phyloP scores from a whole-genome alignment of 2,888 invertebrate species.

The Zaprionus bogoriensis region DNA sequence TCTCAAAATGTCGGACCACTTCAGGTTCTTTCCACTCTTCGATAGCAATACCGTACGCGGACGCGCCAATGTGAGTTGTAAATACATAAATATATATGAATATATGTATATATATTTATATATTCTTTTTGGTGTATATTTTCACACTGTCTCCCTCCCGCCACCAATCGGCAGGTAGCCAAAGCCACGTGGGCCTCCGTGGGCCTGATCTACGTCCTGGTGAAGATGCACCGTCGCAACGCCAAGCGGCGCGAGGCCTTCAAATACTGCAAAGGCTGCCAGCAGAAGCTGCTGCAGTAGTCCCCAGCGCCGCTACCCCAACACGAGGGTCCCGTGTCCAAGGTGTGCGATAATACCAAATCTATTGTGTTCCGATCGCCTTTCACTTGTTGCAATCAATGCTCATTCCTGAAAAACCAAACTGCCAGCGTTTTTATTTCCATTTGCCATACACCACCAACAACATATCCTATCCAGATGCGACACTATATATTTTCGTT shows the following conservation, averaged over 20 bases:
- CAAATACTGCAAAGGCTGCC: conserved; percentile 41
- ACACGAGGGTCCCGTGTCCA: neutral
- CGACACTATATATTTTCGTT: too few relatives aligned
- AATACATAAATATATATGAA: neutral
- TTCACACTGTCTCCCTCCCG: neutral
- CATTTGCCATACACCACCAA: too few relatives aligned
- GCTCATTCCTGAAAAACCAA: neutral
- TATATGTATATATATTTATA: neutral
- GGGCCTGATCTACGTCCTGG: conserved; percentile 62
- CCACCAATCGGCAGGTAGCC: conserved; percentile 48
- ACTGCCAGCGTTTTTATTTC: too few relatives aligned
- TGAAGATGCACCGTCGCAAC: conserved; percentile 48
- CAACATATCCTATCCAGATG: too few relatives aligned
- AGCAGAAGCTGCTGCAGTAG: conserved; percentile 37
- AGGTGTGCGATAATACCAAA: conserved; percentile 31
- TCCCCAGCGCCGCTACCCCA: neutral
- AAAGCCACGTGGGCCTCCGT: conserved; percentile 72
- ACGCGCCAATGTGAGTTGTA: conserved; percentile 69
- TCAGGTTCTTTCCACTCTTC: conserved; percentile 54
- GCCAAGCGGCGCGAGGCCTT: conserved; percentile 29
- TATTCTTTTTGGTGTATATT: neutral
- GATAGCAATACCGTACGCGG: conserved; percentile 65
- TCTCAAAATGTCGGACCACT: conserved; percentile 43
- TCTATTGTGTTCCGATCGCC: conserved; percentile 23
- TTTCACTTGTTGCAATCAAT: conserved; percentile 1